These are phyloP conservation scores for Solen grandis DNA, from an alignment of 1,140 invertebrate genomes.

Conservation along the genomic window DNA sequence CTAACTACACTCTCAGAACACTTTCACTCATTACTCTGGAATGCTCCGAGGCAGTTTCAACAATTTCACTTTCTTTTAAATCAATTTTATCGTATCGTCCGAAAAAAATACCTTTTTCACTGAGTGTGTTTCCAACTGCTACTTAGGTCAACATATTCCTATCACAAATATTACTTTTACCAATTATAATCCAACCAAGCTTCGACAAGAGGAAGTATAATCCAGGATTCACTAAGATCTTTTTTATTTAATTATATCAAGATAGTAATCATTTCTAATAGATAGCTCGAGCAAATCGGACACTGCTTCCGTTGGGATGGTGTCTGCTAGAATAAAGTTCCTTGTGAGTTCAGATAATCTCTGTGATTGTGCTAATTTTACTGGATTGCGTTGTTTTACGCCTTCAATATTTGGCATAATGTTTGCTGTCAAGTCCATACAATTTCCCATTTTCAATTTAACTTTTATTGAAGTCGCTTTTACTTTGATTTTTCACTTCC, in stretches of 20 bases:
- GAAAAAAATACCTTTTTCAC: background rate
- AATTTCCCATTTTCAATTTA: background rate
- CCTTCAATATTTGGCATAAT: constrained; percentile 17
- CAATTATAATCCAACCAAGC: constrained; percentile 27
- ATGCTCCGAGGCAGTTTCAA: too few relatives aligned
- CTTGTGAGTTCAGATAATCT: background rate
- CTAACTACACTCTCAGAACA: too few relatives aligned
- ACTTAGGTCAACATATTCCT: background rate
- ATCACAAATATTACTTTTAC: background rate
- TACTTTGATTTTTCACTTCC: constrained; percentile 6
- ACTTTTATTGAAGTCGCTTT: background rate
- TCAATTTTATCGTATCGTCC: too few relatives aligned
- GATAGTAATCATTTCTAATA: constrained; percentile 21
- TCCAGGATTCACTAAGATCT: constrained; percentile 8
- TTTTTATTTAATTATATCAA: background rate
- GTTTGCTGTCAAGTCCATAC: constrained; percentile 19
- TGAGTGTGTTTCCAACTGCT: constrained; percentile 1
- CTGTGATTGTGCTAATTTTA: background rate
- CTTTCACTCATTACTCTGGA: background rate
- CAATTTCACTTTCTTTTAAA: background rate
- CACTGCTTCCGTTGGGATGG: constrained; percentile 7
- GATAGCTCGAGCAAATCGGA: background rate
- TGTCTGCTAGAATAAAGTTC: constrained; percentile 5
- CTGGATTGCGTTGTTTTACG: constrained; percentile 11
- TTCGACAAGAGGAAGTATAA: constrained; percentile 20